Conservation (phyloP, 1,140 invertebrate genomes). For the Drosophila suzukii region DNA sequence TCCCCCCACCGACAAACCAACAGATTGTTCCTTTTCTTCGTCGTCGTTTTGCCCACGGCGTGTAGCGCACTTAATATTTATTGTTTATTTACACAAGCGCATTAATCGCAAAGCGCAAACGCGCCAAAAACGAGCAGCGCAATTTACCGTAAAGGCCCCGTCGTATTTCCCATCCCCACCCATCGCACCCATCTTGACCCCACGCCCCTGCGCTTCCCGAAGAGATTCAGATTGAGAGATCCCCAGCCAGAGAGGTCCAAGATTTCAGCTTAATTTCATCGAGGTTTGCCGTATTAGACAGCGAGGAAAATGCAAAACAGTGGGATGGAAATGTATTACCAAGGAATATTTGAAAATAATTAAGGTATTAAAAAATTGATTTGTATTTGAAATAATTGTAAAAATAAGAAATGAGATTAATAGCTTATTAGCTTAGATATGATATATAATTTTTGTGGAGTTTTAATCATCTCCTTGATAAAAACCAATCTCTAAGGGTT, state of each 20-base stretch:
- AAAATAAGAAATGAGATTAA: too few relatives aligned
- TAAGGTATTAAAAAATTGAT: too few relatives aligned
- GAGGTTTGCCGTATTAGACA: constrained; percentile 22
- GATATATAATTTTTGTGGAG: too few relatives aligned
- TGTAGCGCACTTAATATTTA: constrained; percentile 80
- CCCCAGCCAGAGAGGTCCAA: constrained; percentile 15
- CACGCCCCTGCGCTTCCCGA: constrained; percentile 2
- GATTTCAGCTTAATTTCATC: constrained; percentile 27
- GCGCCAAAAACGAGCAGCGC: constrained; percentile 74
- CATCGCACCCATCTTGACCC: background rate
- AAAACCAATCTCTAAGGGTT: too few relatives aligned
- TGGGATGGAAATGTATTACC: constrained; percentile 7
- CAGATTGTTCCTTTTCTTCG: constrained; percentile 34
- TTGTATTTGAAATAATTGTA: too few relatives aligned
- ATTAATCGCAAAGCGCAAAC: constrained; percentile 80
- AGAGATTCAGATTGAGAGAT: constrained; percentile 23
- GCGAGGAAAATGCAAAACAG: constrained; percentile 29
- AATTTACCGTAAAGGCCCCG: constrained; percentile 63
- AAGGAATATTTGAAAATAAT: background rate
- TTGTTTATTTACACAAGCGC: constrained; percentile 82
- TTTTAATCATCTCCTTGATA: too few relatives aligned
- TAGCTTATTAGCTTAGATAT: too few relatives aligned
- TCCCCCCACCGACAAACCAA: background rate
- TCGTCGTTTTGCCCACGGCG: constrained; percentile 51
- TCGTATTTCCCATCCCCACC: constrained; percentile 14